Conservation (phyloP, 2,113 vertebrate species). For the Atractosteus spatula region DNA sequence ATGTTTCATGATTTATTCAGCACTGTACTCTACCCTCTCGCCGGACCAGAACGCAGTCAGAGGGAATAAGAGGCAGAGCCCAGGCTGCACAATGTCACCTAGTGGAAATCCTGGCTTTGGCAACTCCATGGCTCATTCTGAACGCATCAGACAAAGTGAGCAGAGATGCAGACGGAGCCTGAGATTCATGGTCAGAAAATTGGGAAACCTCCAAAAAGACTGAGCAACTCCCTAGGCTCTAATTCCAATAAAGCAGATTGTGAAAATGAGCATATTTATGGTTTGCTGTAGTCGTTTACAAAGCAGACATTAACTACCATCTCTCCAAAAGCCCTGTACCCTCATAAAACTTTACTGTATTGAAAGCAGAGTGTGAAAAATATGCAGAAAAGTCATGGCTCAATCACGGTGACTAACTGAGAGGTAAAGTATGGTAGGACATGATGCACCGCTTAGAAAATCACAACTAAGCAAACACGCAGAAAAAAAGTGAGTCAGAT, state of each 20-base stretch:
- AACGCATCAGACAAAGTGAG: neutral
- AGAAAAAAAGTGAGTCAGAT: no score
- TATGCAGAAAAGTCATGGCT: no score
- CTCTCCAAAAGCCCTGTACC: neutral
- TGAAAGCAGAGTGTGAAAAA: no score
- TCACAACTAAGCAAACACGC: no score
- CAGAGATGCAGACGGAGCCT: no score
- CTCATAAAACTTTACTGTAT: no score
- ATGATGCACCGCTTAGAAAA: no score
- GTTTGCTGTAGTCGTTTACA: conserved; percentile 2
- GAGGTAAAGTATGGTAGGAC: no score
- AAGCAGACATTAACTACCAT: conserved; percentile 5
- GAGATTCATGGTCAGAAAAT: neutral
- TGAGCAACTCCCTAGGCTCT: neutral
- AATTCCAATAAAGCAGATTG: neutral
- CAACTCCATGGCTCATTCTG: no score
- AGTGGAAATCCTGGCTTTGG: neutral
- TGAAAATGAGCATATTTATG: neutral
- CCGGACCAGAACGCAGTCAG: neutral
- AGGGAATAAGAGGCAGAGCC: neutral
- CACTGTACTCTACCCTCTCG: neutral
- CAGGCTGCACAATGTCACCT: neutral
- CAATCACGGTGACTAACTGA: no score
- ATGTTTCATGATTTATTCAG: conserved; percentile 1
- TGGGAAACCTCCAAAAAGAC: neutral